Percentiles rank a stretch among this genome's conserved stretches.
Evolutionary conservation across 2,113 vertebrate genomes (phyloP).

Genomic region (Psittacula cyanocephala): DNA sequence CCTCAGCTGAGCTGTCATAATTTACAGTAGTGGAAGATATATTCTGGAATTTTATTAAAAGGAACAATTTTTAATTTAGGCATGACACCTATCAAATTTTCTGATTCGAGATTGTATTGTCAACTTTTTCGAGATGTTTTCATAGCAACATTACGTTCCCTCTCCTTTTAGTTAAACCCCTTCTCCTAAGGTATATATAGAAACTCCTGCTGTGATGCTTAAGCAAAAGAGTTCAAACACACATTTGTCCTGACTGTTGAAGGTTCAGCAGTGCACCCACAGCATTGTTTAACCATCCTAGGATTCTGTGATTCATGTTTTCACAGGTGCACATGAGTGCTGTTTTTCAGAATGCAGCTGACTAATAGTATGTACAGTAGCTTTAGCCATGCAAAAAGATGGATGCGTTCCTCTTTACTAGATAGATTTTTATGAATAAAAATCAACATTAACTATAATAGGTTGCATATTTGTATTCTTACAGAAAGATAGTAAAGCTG

Average conservation of each 20-base stretch:
- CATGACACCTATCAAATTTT: not conserved
- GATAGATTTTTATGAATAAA: not conserved
- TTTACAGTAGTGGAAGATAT: not conserved
- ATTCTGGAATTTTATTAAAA: not conserved
- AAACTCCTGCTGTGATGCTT: not conserved
- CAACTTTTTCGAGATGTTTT: not conserved
- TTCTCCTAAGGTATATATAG: not conserved
- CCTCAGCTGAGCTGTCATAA: not conserved
- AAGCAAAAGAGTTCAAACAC: not conserved
- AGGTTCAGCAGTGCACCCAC: not conserved
- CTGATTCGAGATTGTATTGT: not conserved
- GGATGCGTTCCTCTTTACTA: not conserved
- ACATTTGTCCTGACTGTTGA: not conserved
- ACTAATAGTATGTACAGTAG: not conserved
- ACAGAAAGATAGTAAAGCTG: not conserved
- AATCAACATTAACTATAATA: not conserved
- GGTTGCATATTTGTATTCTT: not conserved
- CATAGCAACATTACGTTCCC: not conserved
- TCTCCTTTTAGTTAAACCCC: not conserved
- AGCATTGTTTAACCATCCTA: not conserved
- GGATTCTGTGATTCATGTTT: not conserved
- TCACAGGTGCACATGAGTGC: accelerated
- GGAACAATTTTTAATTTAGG: not conserved
- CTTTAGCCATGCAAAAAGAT: not conserved
- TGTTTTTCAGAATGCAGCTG: not conserved